Evolutionary conservation across 2,797 vertebrate genomes (phyloP), one percentile per base, ranked within the genome.

Genomic region (Coracias cyanogaster): DNA sequence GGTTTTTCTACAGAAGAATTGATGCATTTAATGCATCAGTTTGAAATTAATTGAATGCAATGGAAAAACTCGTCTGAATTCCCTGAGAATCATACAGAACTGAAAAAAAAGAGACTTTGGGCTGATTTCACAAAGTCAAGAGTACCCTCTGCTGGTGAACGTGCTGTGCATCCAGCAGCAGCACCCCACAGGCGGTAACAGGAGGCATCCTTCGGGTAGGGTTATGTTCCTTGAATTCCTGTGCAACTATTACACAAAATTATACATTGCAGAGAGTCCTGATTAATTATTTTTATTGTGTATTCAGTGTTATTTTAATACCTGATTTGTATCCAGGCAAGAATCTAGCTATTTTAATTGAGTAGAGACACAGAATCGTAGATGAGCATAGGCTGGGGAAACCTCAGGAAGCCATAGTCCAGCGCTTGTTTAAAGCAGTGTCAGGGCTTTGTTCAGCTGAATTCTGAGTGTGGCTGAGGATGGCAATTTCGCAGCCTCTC

Each of bases 71-170:
- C 28, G n/a, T 17, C 11, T 7, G 29, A 31, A 6, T 91, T 82
- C 46, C 21, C 3, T 2, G 41, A 46, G 54, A 33, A 25, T 19
- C 10, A 0, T 5, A 3, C 1, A 0, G 19, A 31, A 21, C 6
- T 7, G n/a, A 9, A 25, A 2, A 65, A 9, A 22, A 26, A 15
- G 33, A 6, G 12, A 0, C 15, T 3, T 7, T 15, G 26, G 35
- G 29, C 12, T 7, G 24, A 5, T 43, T 84, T 93, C 49, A 62
- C 24, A 2, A 9, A 22, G 89, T n/a, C 46, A 29, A 45, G 82
- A 80, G 82, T 64, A 18, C 96, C 96, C 94, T 79, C 97, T 98
- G 86, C 90, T 94, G 97, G 92, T 77, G 45, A 29, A 9, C 13
- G 0, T 7, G 43, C 15, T 28, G 43, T 29, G 41, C 41, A 16